phyloP scores from a whole-genome alignment of 1,140 invertebrate species.

The Apis laboriosa region DNA sequence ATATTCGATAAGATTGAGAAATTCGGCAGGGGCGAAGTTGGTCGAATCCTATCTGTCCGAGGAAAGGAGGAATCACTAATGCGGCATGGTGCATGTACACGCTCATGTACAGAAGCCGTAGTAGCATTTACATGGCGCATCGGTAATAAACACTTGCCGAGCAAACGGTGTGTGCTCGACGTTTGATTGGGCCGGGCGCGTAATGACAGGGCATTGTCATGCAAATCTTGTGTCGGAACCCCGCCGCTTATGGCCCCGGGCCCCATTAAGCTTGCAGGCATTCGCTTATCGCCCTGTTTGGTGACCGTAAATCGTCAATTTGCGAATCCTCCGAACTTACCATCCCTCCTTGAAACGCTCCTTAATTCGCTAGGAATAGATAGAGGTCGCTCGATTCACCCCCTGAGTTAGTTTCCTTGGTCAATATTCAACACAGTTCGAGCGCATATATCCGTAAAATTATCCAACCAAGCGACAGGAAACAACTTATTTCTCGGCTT shows the following conservation, averaged over 20 bases:
- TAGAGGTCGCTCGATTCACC: background rate
- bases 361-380: conserved; percentile 29
- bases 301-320: conserved; percentile 69
- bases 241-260: conserved; percentile 67
- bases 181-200: conserved; percentile 71
- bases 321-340: conserved; percentile 61
- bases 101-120: conserved; percentile 41
- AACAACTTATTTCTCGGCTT: too few relatives aligned
- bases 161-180: conserved; percentile 68
- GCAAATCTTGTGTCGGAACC: conserved; percentile 68
- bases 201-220: conserved; percentile 74
- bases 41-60: conserved; percentile 18
- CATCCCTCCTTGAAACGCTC: conserved; percentile 40
- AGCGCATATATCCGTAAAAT: too few relatives aligned
- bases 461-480: too few relatives aligned
- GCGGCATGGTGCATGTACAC: conserved; percentile 36
- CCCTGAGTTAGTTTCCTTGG: background rate
- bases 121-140: conserved; percentile 66
- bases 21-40: background rate
- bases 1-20: background rate
- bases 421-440: too few relatives aligned
- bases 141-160: conserved; percentile 71
- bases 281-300: conserved; percentile 69
- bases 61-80: conserved; percentile 60
- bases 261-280: conserved; percentile 66